These are phyloP conservation scores for Acanthiza pusilla DNA, from an alignment of 2,797 vertebrate species.

Conservation along the genomic window DNA sequence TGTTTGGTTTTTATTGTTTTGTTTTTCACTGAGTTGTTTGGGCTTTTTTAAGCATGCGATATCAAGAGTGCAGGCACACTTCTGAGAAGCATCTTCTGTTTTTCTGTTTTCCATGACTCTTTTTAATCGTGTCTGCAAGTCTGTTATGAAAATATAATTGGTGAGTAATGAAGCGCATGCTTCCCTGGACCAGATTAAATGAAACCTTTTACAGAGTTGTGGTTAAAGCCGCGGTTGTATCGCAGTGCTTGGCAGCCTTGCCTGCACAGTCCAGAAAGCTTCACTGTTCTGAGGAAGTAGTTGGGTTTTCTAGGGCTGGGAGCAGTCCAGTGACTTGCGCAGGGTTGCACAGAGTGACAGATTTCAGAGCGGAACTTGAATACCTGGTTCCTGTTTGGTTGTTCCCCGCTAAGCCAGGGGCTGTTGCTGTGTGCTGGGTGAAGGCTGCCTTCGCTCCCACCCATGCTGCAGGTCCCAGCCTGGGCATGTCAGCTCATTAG, in stretches of 20 bases:
- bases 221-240: background rate
- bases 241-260: background rate
- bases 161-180: background rate
- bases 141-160: background rate
- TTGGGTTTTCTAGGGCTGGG: background rate
- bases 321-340: background rate
- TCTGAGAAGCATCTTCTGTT: background rate
- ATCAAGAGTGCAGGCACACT: background rate
- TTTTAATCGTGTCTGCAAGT: background rate
- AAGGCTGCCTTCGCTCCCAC: background rate
- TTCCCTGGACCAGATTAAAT: background rate
- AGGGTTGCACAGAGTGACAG: accelerated
- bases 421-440: background rate
- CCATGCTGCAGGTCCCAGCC: background rate
- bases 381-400: background rate
- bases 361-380: background rate
- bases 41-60: background rate
- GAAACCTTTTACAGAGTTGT: background rate
- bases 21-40: background rate
- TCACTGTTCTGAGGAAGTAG: background rate
- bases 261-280: background rate
- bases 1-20: background rate
- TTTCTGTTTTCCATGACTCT: background rate
- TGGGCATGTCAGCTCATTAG: background rate
- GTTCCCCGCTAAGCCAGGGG: background rate